Conservation (phyloP, 2,888 invertebrate species). For the Phanerotoma sp. region DNA sequence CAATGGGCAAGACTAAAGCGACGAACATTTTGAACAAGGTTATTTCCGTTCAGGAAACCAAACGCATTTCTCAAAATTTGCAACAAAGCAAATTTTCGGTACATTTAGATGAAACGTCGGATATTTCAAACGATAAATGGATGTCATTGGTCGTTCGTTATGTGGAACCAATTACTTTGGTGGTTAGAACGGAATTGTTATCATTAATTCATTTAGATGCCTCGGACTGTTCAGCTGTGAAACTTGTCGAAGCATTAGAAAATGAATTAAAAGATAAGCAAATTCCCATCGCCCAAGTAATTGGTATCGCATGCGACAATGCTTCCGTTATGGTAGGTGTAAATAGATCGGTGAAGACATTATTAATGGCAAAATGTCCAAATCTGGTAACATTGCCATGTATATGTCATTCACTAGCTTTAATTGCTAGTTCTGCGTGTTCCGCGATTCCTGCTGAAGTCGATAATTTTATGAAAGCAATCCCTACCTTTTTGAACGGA, state of each 20-base stretch:
- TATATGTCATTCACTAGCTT: slow-evolving; percentile 27
- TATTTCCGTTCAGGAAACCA: slow-evolving; percentile 7
- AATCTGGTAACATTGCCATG: slow-evolving; percentile 21
- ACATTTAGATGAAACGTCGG: slow-evolving; percentile 26
- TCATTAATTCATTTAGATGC: slow-evolving; percentile 28
- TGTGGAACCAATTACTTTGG: slow-evolving; percentile 19
- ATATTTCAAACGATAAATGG: no score
- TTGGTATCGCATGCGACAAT: slow-evolving; percentile 27
- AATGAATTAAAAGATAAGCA: slow-evolving; percentile 15
- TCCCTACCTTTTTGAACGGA: slow-evolving; percentile 1
- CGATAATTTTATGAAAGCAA: slow-evolving; percentile 11
- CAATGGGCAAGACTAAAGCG: slow-evolving; percentile 20
- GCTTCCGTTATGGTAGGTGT: slow-evolving; percentile 32
- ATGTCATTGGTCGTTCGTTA: slow-evolving; percentile 24
- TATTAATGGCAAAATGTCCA: slow-evolving; percentile 3
- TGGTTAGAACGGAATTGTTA: slow-evolving; percentile 19
- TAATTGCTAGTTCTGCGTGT: slow-evolving; percentile 26
- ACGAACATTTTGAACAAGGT: slow-evolving; percentile 18
- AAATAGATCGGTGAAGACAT: slow-evolving; percentile 25
- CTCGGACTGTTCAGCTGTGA: slow-evolving; percentile 22
- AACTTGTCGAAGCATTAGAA: slow-evolving; percentile 22
- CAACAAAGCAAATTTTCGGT: slow-evolving; percentile 19
- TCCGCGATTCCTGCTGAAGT: slow-evolving; percentile 16
- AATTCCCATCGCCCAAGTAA: slow-evolving; percentile 28
- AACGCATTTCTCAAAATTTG: slow-evolving; percentile 8